Base-by-base conservation (phyloP, 2,113 vertebrate genomes). In the Ameiurus melas region DNA sequence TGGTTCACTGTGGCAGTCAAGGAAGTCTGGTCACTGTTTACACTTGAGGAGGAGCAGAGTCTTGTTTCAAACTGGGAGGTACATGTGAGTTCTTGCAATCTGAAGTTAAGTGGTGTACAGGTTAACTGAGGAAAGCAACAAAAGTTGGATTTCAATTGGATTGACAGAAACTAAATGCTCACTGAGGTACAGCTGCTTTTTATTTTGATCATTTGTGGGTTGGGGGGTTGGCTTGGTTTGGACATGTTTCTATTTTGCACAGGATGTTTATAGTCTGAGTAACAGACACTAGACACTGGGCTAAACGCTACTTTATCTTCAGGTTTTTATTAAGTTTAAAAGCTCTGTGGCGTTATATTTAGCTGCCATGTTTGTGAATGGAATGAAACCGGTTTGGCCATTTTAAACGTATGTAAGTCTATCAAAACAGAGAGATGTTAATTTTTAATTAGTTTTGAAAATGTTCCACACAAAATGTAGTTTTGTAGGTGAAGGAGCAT, bases 1-100 rank as follows among this genome's bases (percentile, higher is more conserved):
- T 90, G 87, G 84, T 83, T 85, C 51, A 55, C 90, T 80, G 68
- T 75, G 83, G 64, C 85, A 83, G 89, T 91, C 86, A 90, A 93
- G 93, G 92, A 93, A 94, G 91, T 92, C 86, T 90, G 85, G 90
- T 92, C 88, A 92, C 90, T 92, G 91, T 93, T 91, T 93, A 81
- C 78, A 36, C 84, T 58, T 83, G 83, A 88, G 89, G 88, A 90
- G 91, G 87, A 90, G 94, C 92, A 91, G 85, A 53, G 93, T 51
- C 14, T 90, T 47, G 80, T 73, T 90, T 81, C 30, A 85, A 90
- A 83, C 88, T 86, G 13, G 80, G 71, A 92, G 86, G 88, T 89
- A 83, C 92, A 88, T 93, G 89, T 85, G 85, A 90, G 51, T 89
- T 91, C 88, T 91, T 91, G 82, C 91, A 94, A 89, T 90, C 62